These are phyloP conservation scores for Clanis bilineata DNA, from an alignment of 2,888 invertebrate genomes.

Conservation along the genomic window DNA sequence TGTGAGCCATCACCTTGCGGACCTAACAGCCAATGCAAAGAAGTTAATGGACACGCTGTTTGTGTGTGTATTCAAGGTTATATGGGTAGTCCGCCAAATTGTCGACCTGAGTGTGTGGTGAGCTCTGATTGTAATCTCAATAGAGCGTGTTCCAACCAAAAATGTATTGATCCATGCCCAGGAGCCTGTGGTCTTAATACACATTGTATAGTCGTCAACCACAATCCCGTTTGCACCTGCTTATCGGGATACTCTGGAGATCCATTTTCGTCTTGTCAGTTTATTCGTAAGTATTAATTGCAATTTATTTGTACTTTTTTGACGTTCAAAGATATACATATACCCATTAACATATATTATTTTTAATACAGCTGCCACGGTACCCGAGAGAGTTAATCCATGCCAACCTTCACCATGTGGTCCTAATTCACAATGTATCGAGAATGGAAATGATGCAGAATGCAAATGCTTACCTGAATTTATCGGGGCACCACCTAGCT, in stretches of 20 bases:
- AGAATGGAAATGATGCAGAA: constrained; percentile 81
- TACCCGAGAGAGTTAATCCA: constrained; percentile 71
- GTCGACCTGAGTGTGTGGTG: constrained; percentile 89
- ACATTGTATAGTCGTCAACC: constrained; percentile 83
- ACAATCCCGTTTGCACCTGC: constrained; percentile 86
- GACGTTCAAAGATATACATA: not conserved
- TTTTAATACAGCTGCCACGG: constrained; percentile 51
- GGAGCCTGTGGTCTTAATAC: constrained; percentile 86
- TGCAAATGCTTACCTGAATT: constrained; percentile 85
- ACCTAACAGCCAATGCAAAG: constrained; percentile 87
- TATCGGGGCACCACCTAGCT: constrained; percentile 84
- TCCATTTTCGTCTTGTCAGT: constrained; percentile 86
- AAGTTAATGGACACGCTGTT: constrained; percentile 85
- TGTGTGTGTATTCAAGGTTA: constrained; percentile 87
- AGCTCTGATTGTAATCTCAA: constrained; percentile 87
- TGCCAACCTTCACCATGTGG: constrained; percentile 87
- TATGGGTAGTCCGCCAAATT: constrained; percentile 87
- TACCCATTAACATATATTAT: not conserved
- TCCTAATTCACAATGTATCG: constrained; percentile 84
- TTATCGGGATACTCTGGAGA: constrained; percentile 85
- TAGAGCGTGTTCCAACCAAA: constrained; percentile 88
- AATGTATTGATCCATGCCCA: constrained; percentile 89
- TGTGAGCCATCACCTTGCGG: constrained; percentile 84
- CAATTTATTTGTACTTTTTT: not conserved
- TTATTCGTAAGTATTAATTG: constrained; percentile 62